phyloP scores from a whole-genome alignment of 2,113 vertebrate species.

The Zingel zingel region DNA sequence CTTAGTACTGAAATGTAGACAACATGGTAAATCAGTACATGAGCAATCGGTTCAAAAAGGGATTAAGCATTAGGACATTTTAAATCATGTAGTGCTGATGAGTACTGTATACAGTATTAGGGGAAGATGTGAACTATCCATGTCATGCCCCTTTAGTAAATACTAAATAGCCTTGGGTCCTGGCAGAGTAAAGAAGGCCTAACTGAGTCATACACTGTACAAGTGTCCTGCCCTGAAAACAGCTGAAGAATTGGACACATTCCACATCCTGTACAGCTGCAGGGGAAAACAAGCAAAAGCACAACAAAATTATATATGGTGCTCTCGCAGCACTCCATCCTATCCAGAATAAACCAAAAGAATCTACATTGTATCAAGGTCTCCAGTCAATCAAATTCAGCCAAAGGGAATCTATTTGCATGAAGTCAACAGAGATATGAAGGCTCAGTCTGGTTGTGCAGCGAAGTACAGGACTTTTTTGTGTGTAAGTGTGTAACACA shows the following conservation, averaged over 20 bases:
- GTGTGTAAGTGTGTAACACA: not conserved
- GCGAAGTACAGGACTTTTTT: not conserved
- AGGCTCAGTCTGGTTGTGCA: not conserved
- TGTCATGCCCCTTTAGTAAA: conserved; percentile 25
- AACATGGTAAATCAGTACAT: not conserved
- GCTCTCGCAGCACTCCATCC: conserved; percentile 8
- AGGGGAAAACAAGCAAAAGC: conserved; percentile 51
- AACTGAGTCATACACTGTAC: conserved; percentile 61
- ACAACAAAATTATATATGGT: conserved; percentile 16
- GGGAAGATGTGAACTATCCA: not conserved
- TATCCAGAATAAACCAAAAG: not conserved
- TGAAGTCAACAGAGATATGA: conserved; percentile 30
- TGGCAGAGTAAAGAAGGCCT: conserved; percentile 25
- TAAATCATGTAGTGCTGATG: not conserved
- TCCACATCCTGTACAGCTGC: conserved; percentile 73
- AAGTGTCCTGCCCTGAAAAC: conserved; percentile 61
- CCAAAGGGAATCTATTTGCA: conserved; percentile 26
- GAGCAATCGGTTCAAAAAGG: not conserved
- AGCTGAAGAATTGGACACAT: conserved; percentile 58
- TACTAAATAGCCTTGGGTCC: conserved; percentile 7
- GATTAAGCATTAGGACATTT: not conserved
- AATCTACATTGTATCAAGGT: not conserved
- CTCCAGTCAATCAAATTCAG: conserved; percentile 22
- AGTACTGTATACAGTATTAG: not conserved
- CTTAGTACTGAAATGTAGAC: not conserved